Conservation (phyloP, 2,888 invertebrate species). For the Octodonta nipae region DNA sequence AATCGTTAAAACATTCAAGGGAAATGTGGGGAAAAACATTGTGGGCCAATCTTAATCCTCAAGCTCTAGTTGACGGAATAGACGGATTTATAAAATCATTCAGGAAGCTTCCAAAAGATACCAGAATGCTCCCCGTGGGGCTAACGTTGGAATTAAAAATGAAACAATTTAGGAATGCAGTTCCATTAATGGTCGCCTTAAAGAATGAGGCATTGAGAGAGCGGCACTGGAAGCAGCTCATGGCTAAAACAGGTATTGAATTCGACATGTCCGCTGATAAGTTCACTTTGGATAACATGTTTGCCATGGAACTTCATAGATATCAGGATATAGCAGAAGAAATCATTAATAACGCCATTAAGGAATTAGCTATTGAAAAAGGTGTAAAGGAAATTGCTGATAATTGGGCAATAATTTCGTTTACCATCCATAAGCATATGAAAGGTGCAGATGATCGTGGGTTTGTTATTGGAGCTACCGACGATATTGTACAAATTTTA, state of each 20-base stretch:
- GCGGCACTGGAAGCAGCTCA: slow-evolving; percentile 79
- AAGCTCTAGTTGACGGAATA: slow-evolving; percentile 70
- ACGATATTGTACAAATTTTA: slow-evolving; percentile 65
- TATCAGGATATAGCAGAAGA: slow-evolving; percentile 66
- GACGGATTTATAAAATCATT: slow-evolving; percentile 71
- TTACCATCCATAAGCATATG: slow-evolving; percentile 51
- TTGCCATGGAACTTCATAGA: slow-evolving; percentile 73
- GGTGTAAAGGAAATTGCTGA: slow-evolving; percentile 73
- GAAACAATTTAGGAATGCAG: slow-evolving; percentile 75
- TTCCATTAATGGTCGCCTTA: slow-evolving; percentile 79
- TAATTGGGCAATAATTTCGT: slow-evolving; percentile 52
- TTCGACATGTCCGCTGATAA: slow-evolving; percentile 78
- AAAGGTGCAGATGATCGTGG: slow-evolving; percentile 71
- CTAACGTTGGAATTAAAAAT: slow-evolving; percentile 63
- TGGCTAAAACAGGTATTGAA: slow-evolving; percentile 67
- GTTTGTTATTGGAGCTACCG: slow-evolving; percentile 48
- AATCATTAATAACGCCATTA: slow-evolving; percentile 78
- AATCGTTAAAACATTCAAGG: slow-evolving; percentile 60
- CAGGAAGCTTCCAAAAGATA: slow-evolving; percentile 54
- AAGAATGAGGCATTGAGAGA: slow-evolving; percentile 84
- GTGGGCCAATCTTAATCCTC: slow-evolving; percentile 78
- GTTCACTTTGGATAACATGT: slow-evolving; percentile 84
- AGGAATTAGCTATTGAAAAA: slow-evolving; percentile 81
- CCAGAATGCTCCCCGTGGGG: slow-evolving; percentile 49
- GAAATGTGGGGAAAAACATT: slow-evolving; percentile 75